A percentile compares a stretch with the other conserved stretches of the same genome.
Evolutionary conservation across 2,888 invertebrate species (phyloP).

Genomic region (Copidosoma aretas): DNA sequence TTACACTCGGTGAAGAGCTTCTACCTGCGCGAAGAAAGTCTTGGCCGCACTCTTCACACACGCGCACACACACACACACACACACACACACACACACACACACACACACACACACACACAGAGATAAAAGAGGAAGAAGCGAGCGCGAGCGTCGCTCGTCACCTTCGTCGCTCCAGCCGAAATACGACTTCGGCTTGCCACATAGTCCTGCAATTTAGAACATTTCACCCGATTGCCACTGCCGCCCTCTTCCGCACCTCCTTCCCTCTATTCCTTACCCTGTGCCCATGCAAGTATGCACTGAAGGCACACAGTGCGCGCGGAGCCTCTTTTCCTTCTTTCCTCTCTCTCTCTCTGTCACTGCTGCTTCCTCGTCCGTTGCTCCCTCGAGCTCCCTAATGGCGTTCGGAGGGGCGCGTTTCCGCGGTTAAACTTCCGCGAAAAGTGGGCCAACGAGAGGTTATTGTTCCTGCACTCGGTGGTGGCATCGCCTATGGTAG

Average conservation of each 20-base stretch:
- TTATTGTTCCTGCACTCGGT: constrained; percentile 27
- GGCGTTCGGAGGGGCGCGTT: constrained; percentile 24
- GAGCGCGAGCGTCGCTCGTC: not conserved
- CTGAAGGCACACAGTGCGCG: not conserved
- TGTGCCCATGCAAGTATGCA: too few species aligned
- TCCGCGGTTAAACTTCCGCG: constrained; percentile 32
- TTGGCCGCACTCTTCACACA: too few species aligned
- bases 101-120: too few species aligned
- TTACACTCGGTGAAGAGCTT: too few species aligned
- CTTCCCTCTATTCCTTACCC: not conserved
- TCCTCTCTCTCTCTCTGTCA: constrained; percentile 8
- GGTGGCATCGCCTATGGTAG: not conserved
- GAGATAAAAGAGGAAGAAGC: not conserved
- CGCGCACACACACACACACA: too few species aligned
- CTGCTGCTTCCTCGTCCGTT: not conserved
- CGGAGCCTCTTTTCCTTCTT: not conserved
- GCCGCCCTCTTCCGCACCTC: not conserved
- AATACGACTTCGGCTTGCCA: constrained; percentile 1
- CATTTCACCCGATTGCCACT: constrained; percentile 18
- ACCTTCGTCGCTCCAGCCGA: constrained; percentile 1
- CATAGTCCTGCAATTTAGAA: constrained; percentile 22
- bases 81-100: too few species aligned
- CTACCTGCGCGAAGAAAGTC: too few species aligned
- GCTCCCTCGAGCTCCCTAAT: constrained; percentile 11
- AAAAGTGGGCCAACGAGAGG: constrained; percentile 34